A percentile compares a stretch with the other conserved stretches of the same genome.
Evolutionary conservation across 2,113 vertebrate genomes (phyloP).

Genomic region (Zosterops japonicus): DNA sequence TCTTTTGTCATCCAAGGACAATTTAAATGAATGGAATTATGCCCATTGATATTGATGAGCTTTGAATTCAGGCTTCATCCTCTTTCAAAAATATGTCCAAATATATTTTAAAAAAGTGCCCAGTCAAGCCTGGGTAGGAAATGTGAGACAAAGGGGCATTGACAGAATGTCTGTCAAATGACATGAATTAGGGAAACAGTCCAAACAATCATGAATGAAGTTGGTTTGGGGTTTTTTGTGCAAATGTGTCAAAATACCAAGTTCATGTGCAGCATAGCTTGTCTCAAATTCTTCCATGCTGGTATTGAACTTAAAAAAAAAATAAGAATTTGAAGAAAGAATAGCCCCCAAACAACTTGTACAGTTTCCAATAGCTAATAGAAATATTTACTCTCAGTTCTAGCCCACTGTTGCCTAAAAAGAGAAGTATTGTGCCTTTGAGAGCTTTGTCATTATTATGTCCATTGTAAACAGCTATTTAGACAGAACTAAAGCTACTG

Average conservation of each 20-base stretch:
- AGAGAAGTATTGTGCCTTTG: background rate
- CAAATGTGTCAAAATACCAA: background rate
- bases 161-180: background rate
- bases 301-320: background rate
- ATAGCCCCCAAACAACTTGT: background rate
- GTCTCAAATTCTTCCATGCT: background rate
- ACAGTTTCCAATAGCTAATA: background rate
- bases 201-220: background rate
- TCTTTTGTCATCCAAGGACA: background rate
- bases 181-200: background rate
- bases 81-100: slow-evolving; percentile 1
- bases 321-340: background rate
- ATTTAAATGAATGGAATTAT: background rate
- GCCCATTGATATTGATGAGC: background rate
- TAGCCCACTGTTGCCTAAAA: background rate
- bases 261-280: background rate
- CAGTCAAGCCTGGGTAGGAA: background rate
- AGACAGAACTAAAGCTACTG: slow-evolving; percentile 1
- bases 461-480: slow-evolving; percentile 26
- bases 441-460: slow-evolving; percentile 18
- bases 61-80: background rate
- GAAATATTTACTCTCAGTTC: background rate
- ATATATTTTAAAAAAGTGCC: background rate
- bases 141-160: slow-evolving; percentile 6
- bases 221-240: background rate